These are phyloP conservation scores for Tiliqua scincoides DNA, from an alignment of 2,113 vertebrate species.

Conservation along the genomic window DNA sequence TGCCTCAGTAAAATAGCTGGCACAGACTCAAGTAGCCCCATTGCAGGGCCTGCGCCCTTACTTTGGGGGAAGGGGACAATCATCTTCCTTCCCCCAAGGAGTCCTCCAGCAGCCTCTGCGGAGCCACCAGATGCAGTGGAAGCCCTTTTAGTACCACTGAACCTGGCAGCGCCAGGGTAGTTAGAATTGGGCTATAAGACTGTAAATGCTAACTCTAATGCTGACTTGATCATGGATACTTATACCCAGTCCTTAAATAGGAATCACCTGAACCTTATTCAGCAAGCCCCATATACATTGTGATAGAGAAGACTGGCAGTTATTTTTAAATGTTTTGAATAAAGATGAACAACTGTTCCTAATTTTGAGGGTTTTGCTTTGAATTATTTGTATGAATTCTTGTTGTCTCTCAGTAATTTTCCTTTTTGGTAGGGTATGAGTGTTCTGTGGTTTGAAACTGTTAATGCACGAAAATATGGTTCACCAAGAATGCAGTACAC, in stretches of 20 bases:
- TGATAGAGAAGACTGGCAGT: not conserved
- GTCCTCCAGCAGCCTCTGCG: too few species aligned
- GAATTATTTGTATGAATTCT: not conserved
- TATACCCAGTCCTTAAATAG: not conserved
- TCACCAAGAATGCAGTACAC: not conserved
- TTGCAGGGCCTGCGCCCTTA: too few species aligned
- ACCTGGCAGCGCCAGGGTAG: too few species aligned
- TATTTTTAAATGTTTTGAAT: constrained; percentile 8
- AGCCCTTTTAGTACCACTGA: too few species aligned
- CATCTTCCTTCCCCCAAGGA: too few species aligned
- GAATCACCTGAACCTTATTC: not conserved
- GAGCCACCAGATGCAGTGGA: too few species aligned
- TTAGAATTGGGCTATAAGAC: too few species aligned
- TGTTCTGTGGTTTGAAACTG: not conserved
- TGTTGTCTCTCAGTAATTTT: not conserved
- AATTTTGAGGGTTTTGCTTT: not conserved
- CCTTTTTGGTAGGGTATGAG: not conserved
- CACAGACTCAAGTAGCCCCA: too few species aligned
- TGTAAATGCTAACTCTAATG: too few species aligned
- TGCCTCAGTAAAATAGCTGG: too few species aligned
- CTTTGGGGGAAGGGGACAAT: too few species aligned
- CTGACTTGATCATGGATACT: not conserved
- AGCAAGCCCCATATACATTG: not conserved
- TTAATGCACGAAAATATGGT: not conserved
- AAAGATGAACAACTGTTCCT: not conserved